Percentiles rank a stretch among this genome's conserved stretches.
Conservation (phyloP, 2,888 invertebrate genomes). For the Microplitis manilae region DNA sequence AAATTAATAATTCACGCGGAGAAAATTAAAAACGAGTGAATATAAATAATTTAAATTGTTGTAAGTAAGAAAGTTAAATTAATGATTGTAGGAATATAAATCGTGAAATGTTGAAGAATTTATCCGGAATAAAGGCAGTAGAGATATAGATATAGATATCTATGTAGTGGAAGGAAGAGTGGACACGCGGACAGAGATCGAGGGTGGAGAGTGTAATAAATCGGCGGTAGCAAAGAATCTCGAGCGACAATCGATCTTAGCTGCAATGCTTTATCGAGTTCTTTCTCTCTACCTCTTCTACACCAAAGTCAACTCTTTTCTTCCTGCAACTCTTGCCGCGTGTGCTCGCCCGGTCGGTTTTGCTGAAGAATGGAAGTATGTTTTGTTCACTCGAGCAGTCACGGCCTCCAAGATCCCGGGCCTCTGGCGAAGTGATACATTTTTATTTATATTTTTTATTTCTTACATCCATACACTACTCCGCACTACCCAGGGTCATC, state of each 20-base stretch:
- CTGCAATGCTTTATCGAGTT: conserved; percentile 61
- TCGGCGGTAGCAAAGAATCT: conserved; percentile 59
- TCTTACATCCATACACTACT: background rate
- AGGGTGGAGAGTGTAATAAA: conserved; percentile 54
- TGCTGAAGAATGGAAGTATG: background rate
- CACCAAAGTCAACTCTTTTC: background rate
- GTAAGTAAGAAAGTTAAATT: background rate
- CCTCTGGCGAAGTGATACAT: conserved; percentile 53
- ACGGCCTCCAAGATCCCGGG: conserved; percentile 49
- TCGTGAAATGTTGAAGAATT: background rate
- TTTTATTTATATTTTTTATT: conserved; percentile 34
- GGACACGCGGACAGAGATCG: conserved; percentile 49
- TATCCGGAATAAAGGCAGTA: background rate
- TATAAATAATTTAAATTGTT: background rate
- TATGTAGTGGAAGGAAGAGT: conserved; percentile 47
- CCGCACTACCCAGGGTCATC: conserved; percentile 34
- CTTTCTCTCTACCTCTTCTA: conserved; percentile 51
- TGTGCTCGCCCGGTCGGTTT: background rate
- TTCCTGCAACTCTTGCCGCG: conserved; percentile 3
- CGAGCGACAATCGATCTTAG: conserved; percentile 62
- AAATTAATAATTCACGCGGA: background rate
- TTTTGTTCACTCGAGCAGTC: conserved; percentile 17
- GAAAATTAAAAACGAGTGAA: background rate
- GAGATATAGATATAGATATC: background rate
- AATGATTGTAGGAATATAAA: background rate